Evolutionary conservation across 2,113 vertebrate species (phyloP).

Genomic region (Laticauda laticaudata): DNA sequence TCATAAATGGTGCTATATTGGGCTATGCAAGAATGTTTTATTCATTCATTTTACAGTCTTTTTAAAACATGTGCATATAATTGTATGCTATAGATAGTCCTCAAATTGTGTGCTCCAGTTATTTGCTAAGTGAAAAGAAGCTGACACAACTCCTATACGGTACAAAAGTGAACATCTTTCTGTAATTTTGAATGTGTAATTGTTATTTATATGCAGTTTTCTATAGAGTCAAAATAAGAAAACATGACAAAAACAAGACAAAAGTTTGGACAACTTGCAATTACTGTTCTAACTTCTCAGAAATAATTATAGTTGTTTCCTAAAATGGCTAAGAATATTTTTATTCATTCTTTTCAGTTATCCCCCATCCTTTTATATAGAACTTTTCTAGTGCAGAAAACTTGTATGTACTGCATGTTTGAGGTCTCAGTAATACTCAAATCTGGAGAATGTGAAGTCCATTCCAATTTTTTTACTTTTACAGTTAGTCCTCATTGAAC

Average conservation of each 20-base stretch:
- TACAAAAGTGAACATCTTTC: neutral
- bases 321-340: neutral
- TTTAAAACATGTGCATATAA: neutral
- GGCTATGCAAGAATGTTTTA: neutral
- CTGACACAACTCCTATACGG: neutral
- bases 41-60: neutral
- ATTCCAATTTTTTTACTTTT: neutral
- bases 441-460: neutral
- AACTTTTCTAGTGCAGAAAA: neutral
- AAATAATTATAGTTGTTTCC: neutral
- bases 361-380: neutral
- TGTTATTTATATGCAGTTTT: neutral
- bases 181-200: neutral
- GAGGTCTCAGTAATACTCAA: neutral
- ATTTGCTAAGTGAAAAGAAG: neutral
- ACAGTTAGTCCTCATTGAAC: neutral
- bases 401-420: neutral
- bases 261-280: neutral
- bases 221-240: neutral
- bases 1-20: neutral
- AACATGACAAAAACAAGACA: neutral
- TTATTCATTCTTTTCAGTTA: neutral
- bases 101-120: neutral
- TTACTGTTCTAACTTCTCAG: neutral
- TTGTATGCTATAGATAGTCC: neutral